A percentile compares a stretch with the other conserved stretches of the same genome.
Conservation (phyloP, 2,797 vertebrate species). For the Toxotes lorentzi region DNA sequence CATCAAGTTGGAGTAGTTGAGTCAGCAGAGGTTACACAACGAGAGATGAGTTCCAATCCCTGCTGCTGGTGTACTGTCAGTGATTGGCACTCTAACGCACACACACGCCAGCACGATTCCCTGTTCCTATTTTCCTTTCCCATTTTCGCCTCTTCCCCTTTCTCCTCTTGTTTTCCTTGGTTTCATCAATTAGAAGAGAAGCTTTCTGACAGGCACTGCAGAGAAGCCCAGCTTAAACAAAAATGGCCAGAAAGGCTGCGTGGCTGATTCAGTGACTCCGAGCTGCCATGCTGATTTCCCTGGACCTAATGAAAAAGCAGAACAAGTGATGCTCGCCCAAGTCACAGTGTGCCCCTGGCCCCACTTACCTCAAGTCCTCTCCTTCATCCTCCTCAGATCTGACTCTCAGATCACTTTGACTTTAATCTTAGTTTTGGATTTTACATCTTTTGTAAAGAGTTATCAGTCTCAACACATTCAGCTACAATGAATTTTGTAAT, state of each 20-base stretch:
- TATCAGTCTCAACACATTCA: neutral
- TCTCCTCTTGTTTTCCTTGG: neutral
- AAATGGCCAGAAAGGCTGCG: slow-evolving; percentile 52
- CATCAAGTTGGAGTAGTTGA: slow-evolving; percentile 46
- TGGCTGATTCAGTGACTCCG: slow-evolving; percentile 41
- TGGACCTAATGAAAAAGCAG: slow-evolving; percentile 28
- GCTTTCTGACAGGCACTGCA: slow-evolving; percentile 48
- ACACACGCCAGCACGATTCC: neutral
- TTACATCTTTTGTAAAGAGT: neutral
- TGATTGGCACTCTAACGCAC: slow-evolving; percentile 1
- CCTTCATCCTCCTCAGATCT: neutral
- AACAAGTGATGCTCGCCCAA: slow-evolving; percentile 41
- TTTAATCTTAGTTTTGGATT: slow-evolving; percentile 9
- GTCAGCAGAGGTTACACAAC: slow-evolving; percentile 25
- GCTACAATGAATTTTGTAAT: neutral
- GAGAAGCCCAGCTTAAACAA: slow-evolving; percentile 43
- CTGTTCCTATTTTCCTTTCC: neutral
- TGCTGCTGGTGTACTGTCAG: slow-evolving; percentile 11
- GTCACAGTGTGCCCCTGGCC: slow-evolving; percentile 32
- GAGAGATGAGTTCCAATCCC: slow-evolving; percentile 15
- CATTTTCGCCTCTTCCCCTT: neutral
- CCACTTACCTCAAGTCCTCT: slow-evolving; percentile 35
- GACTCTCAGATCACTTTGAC: slow-evolving; percentile 14
- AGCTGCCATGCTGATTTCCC: slow-evolving; percentile 64
- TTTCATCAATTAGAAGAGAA: slow-evolving; percentile 6